A percentile compares a stretch with the other conserved stretches of the same genome.
Evolutionary conservation across 64 coral and sea anemone species (phyloP).

Genomic region (Anthopleura sola): DNA sequence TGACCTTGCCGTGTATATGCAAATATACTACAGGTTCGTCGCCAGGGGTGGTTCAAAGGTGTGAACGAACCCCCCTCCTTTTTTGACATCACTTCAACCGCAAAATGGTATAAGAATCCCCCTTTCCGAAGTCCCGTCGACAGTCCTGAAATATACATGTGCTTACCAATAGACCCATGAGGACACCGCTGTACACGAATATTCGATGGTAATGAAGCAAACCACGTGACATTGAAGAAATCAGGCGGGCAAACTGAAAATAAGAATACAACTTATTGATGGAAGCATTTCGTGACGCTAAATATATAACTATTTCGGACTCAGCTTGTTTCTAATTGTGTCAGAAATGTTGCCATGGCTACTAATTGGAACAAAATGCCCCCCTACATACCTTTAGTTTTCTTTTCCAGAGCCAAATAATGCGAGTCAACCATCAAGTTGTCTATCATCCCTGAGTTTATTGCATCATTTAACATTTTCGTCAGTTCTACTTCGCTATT

Average conservation of each 20-base stretch:
- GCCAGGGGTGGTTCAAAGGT: too few relatives aligned
- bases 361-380: background rate
- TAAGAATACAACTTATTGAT: background rate
- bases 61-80: too few relatives aligned
- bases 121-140: too few relatives aligned
- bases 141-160: too few relatives aligned
- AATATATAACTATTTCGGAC: too few relatives aligned
- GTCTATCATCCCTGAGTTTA: background rate
- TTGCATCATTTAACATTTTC: background rate
- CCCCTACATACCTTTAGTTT: background rate
- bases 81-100: too few relatives aligned
- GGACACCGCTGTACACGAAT: constrained; percentile 35
- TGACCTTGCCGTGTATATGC: too few relatives aligned
- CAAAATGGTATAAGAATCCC: too few relatives aligned
- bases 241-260: constrained; percentile 38
- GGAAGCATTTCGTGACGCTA: too few relatives aligned
- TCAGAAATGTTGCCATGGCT: background rate
- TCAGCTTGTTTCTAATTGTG: too few relatives aligned
- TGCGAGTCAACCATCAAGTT: background rate
- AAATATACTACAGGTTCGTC: too few relatives aligned
- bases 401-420: background rate
- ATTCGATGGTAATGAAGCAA: background rate
- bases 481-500: background rate
- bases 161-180: constrained; percentile 22
- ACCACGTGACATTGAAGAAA: constrained; percentile 57